A percentile compares a stretch with the other conserved stretches of the same genome.
These are phyloP conservation scores for Pantherophis guttatus DNA, from an alignment of 2,113 vertebrate genomes.

Conservation along the genomic window DNA sequence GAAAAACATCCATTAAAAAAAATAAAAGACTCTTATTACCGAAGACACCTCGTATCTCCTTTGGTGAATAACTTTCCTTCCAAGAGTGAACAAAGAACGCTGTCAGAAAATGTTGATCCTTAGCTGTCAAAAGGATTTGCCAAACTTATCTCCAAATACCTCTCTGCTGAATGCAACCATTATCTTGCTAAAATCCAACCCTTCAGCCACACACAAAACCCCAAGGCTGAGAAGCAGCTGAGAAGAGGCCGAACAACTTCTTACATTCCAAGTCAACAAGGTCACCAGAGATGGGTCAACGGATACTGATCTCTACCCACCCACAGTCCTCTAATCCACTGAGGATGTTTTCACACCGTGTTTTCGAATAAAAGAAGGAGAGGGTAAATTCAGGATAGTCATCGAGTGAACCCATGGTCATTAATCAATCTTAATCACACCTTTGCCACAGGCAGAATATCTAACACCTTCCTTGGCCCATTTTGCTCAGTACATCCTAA, in stretches of 20 bases:
- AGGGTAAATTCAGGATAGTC: neutral
- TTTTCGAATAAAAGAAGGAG: neutral
- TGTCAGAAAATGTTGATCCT: neutral
- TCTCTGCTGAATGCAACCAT: neutral
- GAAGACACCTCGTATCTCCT: neutral
- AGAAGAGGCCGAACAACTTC: neutral
- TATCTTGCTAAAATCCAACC: neutral
- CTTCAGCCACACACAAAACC: neutral
- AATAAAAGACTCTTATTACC: neutral
- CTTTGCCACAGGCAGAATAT: neutral
- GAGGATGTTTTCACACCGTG: neutral
- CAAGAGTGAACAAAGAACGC: neutral
- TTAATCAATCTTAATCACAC: neutral
- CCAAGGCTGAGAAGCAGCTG: neutral
- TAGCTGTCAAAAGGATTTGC: neutral
- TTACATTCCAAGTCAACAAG: neutral
- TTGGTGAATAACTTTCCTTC: neutral
- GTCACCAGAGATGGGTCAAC: neutral
- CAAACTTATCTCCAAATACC: neutral
- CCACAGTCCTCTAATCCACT: neutral
- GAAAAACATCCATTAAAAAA: neutral
- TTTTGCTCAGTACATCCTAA: neutral
- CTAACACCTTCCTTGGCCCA: neutral
- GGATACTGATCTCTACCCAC: neutral
- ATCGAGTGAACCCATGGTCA: too few species aligned